These are phyloP conservation scores for Dione juno DNA, from an alignment of 2,888 invertebrate species.

Conservation along the genomic window DNA sequence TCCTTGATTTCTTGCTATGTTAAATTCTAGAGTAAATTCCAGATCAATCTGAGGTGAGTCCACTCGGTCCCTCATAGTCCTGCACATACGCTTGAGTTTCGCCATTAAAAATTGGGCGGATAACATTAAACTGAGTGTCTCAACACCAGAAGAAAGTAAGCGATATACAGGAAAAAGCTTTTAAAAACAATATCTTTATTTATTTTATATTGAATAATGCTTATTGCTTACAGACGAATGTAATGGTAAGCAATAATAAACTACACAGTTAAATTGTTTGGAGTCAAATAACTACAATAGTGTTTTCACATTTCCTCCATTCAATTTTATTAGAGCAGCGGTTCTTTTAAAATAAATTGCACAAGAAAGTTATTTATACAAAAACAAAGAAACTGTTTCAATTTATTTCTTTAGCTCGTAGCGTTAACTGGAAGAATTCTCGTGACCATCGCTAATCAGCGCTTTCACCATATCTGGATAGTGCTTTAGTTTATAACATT, in stretches of 20 bases:
- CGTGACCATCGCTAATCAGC: conserved; percentile 31
- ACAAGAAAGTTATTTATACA: conserved; percentile 19
- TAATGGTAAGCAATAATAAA: too few relatives aligned
- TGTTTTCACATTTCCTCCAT: conserved; percentile 1
- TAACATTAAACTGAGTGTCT: neutral
- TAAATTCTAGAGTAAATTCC: too few relatives aligned
- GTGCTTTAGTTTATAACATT: neutral
- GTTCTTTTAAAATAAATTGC: conserved; percentile 6
- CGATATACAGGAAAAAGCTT: neutral
- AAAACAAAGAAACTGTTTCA: conserved; percentile 18
- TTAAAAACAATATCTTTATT: too few relatives aligned
- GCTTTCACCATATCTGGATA: conserved; percentile 25
- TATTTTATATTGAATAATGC: too few relatives aligned
- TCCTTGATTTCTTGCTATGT: too few relatives aligned
- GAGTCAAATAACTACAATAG: neutral
- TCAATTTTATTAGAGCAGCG: neutral
- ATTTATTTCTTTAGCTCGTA: conserved; percentile 31
- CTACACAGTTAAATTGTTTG: neutral
- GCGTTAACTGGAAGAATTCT: conserved; percentile 23
- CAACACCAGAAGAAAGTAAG: too few relatives aligned
- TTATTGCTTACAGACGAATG: too few relatives aligned
- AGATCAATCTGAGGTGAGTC: too few relatives aligned
- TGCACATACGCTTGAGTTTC: too few relatives aligned
- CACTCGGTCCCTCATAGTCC: too few relatives aligned
- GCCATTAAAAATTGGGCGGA: too few relatives aligned